phyloP scores from a whole-genome alignment of 1,140 invertebrate species.

The Akabosia matsudoensis region DNA sequence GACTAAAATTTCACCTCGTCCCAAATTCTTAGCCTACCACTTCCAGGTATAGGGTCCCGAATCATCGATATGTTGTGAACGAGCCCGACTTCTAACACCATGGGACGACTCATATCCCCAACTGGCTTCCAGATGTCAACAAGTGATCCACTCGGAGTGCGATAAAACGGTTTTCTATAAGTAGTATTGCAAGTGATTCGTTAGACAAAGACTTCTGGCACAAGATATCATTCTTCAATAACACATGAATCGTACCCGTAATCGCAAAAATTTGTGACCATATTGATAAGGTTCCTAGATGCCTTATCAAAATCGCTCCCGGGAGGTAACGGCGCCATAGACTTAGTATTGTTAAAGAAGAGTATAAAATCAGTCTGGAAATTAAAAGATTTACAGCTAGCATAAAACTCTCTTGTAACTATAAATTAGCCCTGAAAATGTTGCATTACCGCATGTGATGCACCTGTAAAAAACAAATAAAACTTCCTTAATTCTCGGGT shows the following conservation, averaged over 20 bases:
- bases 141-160: background rate
- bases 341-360: background rate
- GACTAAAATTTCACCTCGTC: slow-evolving; percentile 1
- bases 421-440: no score
- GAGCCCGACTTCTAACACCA: background rate
- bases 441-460: background rate
- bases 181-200: background rate
- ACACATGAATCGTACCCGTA: background rate
- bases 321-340: background rate
- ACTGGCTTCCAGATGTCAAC: background rate
- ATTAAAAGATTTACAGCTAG: background rate
- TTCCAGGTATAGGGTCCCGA: background rate
- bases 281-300: background rate
- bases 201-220: background rate
- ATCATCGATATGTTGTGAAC: background rate
- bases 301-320: background rate
- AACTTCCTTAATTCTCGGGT: background rate
- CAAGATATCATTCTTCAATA: background rate
- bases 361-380: background rate
- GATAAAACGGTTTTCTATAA: background rate
- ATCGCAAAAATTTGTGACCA: background rate
- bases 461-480: background rate
- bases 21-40: background rate
- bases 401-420: background rate
- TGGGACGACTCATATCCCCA: background rate